Evolutionary conservation across 2,113 vertebrate species (phyloP), one percentile per base, ranked within the genome.

Genomic region (Nothobranchius furzeri): DNA sequence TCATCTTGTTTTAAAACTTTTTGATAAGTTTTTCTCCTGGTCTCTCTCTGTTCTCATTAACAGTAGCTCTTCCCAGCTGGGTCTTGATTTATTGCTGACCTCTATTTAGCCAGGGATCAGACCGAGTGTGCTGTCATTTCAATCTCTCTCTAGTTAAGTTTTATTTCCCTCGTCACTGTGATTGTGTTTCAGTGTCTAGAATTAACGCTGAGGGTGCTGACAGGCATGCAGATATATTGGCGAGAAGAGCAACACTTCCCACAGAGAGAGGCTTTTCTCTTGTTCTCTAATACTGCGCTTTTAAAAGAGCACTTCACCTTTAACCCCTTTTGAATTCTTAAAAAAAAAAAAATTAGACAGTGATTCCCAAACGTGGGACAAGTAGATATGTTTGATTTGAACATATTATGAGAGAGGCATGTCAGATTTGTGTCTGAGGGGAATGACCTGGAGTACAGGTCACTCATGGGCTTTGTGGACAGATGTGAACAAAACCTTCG

Each of bases 11-110:
- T 3, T 56, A 15, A 68, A 75, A 80, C 36, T 12, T 78, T 69
- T 50, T 45, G 45, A 17, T 9, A 30, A 47, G 55, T 37, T 40
- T 8, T 3, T 25, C 47, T 61, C 58, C 47, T 64, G 72, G 50
- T 75, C 70, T 71, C 14, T 24, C 64, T 82, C 61, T 62, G 17
- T 70, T 79, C 70, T 83, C 73, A 85, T 90, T 81, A 85, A 83
- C 63, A 71, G 64, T 53, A 47, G 66, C 63, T 85, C 74, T 68
- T 82, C 57, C 68, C 42, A 68, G 53, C 52, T 24, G 37, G 3
- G 64, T 40, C 60, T 25, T 86, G 74, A 90, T 89, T 89, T 87
- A 87, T 73, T 63, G 42, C 75, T 82, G 87, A 89, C 84, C 89
- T 70, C 80, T 67, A 68, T 80, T 85, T 81, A 85, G 69, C 81